Conservation (phyloP, 2,888 invertebrate species). For the Heteromyza rotundicornis region DNA sequence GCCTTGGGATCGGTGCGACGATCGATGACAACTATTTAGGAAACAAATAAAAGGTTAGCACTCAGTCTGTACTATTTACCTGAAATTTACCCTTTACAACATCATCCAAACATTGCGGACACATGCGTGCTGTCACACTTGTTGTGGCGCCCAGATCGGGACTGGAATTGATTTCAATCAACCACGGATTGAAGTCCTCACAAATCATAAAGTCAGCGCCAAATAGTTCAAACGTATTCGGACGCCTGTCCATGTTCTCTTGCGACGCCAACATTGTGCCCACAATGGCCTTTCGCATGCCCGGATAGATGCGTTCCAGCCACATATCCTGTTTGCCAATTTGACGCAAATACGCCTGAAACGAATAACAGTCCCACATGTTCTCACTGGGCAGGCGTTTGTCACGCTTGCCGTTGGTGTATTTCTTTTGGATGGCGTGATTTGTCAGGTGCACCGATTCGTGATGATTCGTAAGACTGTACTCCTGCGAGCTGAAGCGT, state of each 20-base stretch:
- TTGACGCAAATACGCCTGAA: conserved; percentile 67
- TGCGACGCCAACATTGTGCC: conserved; percentile 89
- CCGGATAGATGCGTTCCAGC: conserved; percentile 85
- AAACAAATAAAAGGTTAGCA: not conserved
- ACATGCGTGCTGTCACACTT: conserved; percentile 84
- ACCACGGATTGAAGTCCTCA: conserved; percentile 86
- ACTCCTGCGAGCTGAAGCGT: conserved; percentile 90
- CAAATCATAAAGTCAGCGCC: conserved; percentile 96
- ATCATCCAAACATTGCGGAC: conserved; percentile 87
- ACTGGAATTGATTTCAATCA: conserved; percentile 93
- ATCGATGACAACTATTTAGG: conserved; percentile 77
- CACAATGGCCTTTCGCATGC: conserved; percentile 76
- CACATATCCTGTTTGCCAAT: conserved; percentile 80
- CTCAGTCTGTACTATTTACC: not conserved
- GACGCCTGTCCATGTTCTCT: conserved; percentile 77
- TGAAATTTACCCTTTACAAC: conserved; percentile 79
- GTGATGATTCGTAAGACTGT: conserved; percentile 84
- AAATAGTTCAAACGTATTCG: conserved; percentile 90
- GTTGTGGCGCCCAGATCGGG: conserved; percentile 92
- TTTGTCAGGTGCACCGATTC: conserved; percentile 93
- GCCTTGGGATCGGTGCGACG: conserved; percentile 73
- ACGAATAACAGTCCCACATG: conserved; percentile 92
- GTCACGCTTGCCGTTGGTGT: conserved; percentile 75
- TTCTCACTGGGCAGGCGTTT: conserved; percentile 84
- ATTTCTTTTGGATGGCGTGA: conserved; percentile 90